Evolutionary conservation across 1,140 invertebrate species (phyloP).

Genomic region (Grapholita molesta): DNA sequence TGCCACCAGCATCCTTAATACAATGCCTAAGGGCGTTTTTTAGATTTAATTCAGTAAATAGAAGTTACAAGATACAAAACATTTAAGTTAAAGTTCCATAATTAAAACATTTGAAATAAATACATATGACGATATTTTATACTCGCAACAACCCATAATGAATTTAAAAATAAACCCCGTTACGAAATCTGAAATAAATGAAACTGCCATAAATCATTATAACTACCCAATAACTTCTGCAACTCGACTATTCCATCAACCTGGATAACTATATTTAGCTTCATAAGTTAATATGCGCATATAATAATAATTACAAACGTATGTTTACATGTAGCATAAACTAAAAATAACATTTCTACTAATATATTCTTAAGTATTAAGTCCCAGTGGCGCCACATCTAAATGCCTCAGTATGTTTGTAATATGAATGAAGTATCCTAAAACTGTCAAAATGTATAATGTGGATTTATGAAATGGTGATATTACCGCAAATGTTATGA

Average conservation of each 20-base stretch:
- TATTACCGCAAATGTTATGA: background rate
- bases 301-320: background rate
- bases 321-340: background rate
- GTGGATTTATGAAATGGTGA: background rate
- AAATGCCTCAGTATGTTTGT: background rate
- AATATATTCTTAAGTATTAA: background rate
- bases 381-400: background rate
- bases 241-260: slow-evolving; percentile 9
- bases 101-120: too few relatives aligned
- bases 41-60: too few relatives aligned
- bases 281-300: background rate
- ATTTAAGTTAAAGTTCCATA: too few relatives aligned
- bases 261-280: background rate
- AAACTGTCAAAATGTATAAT: background rate
- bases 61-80: too few relatives aligned
- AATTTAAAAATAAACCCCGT: background rate
- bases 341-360: background rate
- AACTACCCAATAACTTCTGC: background rate
- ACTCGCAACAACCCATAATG: background rate
- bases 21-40: too few relatives aligned
- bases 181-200: background rate
- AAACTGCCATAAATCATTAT: background rate
- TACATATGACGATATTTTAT: too few relatives aligned
- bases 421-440: background rate
- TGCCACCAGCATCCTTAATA: too few relatives aligned